Conservation (phyloP, 2,797 vertebrate genomes). For the Pantherophis vulpinus region DNA sequence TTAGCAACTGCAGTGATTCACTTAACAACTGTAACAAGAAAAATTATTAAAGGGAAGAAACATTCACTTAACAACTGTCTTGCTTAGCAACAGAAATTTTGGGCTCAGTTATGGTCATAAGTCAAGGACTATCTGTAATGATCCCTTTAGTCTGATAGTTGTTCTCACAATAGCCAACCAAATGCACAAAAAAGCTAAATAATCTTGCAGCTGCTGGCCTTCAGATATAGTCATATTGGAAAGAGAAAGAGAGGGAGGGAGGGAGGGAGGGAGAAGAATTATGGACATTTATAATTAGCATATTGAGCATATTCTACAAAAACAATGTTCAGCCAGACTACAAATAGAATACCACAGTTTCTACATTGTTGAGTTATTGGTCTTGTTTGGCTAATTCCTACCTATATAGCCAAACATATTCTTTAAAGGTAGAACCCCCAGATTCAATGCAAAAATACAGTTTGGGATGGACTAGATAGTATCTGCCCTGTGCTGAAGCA, state of each 20-base stretch:
- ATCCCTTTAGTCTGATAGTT: neutral
- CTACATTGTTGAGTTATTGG: neutral
- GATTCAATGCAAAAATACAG: neutral
- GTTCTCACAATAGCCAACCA: neutral
- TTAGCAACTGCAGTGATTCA: neutral
- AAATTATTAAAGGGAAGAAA: neutral
- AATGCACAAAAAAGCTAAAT: neutral
- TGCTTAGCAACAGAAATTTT: neutral
- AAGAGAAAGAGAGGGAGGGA: neutral
- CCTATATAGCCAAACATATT: neutral
- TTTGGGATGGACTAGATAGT: neutral
- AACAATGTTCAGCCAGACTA: too few relatives aligned
- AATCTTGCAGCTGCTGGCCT: neutral
- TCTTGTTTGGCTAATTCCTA: neutral
- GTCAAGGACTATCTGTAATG: neutral
- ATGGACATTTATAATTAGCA: neutral
- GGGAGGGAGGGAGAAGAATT: neutral
- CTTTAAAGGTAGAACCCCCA: neutral
- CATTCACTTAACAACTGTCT: neutral
- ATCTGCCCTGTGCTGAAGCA: neutral
- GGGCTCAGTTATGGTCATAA: neutral
- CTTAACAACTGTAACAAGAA: neutral
- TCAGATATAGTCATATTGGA: neutral
- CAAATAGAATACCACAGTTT: neutral
- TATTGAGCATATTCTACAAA: neutral